Conservation (phyloP, 2,797 vertebrate genomes). For the Thalassophryne amazonica region DNA sequence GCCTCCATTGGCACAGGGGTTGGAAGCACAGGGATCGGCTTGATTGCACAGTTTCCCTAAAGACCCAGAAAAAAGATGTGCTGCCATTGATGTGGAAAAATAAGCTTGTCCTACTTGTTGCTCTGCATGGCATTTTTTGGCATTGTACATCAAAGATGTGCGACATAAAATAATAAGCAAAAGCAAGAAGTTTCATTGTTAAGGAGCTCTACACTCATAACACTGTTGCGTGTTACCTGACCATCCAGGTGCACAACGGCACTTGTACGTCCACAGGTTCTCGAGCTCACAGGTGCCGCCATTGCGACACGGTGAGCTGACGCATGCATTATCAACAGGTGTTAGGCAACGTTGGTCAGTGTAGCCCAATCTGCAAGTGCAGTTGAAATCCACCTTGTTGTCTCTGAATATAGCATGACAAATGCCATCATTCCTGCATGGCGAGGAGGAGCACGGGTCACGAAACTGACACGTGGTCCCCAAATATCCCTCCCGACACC, state of each 20-base stretch:
- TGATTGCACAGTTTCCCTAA: constrained; percentile 90
- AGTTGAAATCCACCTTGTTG: constrained; percentile 75
- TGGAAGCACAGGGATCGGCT: constrained; percentile 91
- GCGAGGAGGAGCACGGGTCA: constrained; percentile 61
- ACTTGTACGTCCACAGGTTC: constrained; percentile 80
- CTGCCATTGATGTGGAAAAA: neutral
- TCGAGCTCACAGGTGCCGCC: constrained; percentile 88
- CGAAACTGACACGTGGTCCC: constrained; percentile 68
- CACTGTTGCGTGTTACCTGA: constrained; percentile 77
- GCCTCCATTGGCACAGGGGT: constrained; percentile 91
- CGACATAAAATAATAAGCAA: too few species aligned
- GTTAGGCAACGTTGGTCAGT: constrained; percentile 83
- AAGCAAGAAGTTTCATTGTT: too few species aligned
- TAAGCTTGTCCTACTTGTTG: too few species aligned
- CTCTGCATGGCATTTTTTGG: too few species aligned
- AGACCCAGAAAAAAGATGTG: neutral
- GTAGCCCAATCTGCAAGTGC: constrained; percentile 85
- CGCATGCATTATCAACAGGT: constrained; percentile 78
- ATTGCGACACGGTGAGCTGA: constrained; percentile 86
- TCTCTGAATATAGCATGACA: constrained; percentile 62
- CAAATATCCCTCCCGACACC: constrained; percentile 59
- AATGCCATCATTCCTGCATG: constrained; percentile 64
- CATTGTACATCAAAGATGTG: too few species aligned
- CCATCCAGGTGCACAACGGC: constrained; percentile 91
- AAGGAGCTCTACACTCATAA: neutral